Conservation (phyloP, 1,140 invertebrate species). For the Orius insidiosus region DNA sequence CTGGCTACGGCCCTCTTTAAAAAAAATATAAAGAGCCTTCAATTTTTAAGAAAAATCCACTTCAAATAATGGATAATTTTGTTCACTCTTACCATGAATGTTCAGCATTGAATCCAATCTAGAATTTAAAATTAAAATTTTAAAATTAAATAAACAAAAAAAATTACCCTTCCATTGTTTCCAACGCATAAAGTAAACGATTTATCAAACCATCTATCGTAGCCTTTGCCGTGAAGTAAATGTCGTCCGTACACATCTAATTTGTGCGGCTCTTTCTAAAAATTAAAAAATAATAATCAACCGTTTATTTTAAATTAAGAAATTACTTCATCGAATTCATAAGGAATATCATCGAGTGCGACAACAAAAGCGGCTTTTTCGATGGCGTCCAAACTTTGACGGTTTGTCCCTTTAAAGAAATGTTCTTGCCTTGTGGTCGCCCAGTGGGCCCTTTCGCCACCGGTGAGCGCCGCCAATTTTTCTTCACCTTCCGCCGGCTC, state of each 20-base stretch:
- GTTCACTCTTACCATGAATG: conserved; percentile 96
- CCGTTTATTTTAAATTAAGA: conserved; percentile 7
- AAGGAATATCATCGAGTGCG: conserved; percentile 70
- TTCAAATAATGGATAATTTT: too few species aligned
- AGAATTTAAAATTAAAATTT: too few species aligned
- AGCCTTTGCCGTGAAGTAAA: conserved; percentile 87
- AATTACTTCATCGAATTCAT: conserved; percentile 59
- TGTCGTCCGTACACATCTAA: conserved; percentile 71
- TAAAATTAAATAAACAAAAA: neutral
- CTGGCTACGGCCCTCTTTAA: too few species aligned
- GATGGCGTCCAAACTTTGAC: conserved; percentile 70
- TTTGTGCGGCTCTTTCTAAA: conserved; percentile 52
- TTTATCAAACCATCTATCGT: conserved; percentile 98
- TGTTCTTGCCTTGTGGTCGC: conserved; percentile 58
- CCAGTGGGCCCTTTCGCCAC: conserved; percentile 78
- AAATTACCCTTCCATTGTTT: conserved; percentile 75
- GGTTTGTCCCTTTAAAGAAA: conserved; percentile 73
- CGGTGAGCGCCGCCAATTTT: conserved; percentile 79
- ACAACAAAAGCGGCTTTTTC: conserved; percentile 91
- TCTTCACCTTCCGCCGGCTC: conserved; percentile 63
- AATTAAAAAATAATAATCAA: conserved; percentile 15
- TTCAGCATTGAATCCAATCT: conserved; percentile 91
- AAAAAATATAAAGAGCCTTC: too few species aligned
- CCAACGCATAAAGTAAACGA: conserved; percentile 93
- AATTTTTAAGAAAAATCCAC: too few species aligned